These are phyloP conservation scores for Apoda limacodes DNA, from an alignment of 2,888 invertebrate species.

Conservation along the genomic window DNA sequence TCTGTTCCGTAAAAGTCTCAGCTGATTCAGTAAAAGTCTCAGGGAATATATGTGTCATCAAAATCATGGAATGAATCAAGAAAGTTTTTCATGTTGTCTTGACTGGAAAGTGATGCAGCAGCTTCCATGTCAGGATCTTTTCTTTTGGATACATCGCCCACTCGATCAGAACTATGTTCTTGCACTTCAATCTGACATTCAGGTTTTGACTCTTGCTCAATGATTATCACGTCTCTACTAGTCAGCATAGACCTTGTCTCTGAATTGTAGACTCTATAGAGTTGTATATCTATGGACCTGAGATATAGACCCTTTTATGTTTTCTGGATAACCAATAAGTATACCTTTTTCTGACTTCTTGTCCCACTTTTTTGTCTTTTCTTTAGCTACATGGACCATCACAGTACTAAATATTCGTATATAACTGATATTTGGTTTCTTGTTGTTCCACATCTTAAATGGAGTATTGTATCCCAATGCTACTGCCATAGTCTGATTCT, in stretches of 20 bases:
- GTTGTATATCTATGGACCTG: not conserved
- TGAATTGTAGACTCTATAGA: slow-evolving; percentile 4
- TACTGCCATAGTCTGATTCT: slow-evolving; percentile 8
- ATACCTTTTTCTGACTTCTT: slow-evolving; percentile 10
- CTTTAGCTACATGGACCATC: slow-evolving; percentile 9
- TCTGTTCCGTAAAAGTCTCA: too few species aligned
- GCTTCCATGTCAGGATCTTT: too few species aligned
- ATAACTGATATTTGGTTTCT: slow-evolving; percentile 7
- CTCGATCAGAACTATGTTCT: slow-evolving; percentile 8
- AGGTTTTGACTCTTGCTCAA: slow-evolving; percentile 6
- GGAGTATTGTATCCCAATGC: not conserved
- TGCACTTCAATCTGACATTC: slow-evolving; percentile 6
- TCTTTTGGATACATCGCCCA: too few species aligned
- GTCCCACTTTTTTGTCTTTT: slow-evolving; percentile 2
- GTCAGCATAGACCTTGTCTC: too few species aligned
- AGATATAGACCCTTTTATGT: too few species aligned
- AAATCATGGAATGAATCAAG: too few species aligned
- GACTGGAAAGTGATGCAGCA: too few species aligned
- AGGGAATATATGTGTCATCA: too few species aligned
- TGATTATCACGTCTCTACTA: slow-evolving; percentile 5
- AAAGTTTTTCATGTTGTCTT: too few species aligned
- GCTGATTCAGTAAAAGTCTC: too few species aligned
- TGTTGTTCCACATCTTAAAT: not conserved
- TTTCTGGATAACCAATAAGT: not conserved
- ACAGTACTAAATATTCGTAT: slow-evolving; percentile 7